Evolutionary conservation across 2,888 invertebrate genomes (phyloP), one percentile per base, ranked within the genome.

Genomic region (Coenonympha arcania): DNA sequence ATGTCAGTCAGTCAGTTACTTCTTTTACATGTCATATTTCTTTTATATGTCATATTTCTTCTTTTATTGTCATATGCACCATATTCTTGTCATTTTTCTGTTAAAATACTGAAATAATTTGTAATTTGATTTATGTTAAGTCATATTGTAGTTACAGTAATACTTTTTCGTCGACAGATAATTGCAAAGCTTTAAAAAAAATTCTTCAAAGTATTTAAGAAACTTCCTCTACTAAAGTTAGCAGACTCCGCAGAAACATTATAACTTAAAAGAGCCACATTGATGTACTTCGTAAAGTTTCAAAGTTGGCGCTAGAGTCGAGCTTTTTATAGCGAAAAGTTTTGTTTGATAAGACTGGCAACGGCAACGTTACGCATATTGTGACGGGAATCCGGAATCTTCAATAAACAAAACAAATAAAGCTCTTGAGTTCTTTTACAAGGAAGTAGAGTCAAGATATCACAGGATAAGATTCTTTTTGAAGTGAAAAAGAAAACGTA

Each of bases 201-300:
- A n/a, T 18, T n/a, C 34, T 36, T 34, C 5, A 19, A 36, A 19
- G 19, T 36, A 34, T 19, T 36, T 19, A 19, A 36, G 11, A 26
- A 36, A 36, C 6, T 9, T 11, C 11, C 19, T 36, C 33, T 33
- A 8, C 33, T 19, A 8, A 39, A 15, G 13, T 39, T 22, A 36
- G 34, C 19, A 24, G 13, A 44, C 42, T 42, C 42, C 30, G n/a
- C 39, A 20, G 15, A 18, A 43, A 48, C 26, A 42, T 48, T 48
- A 42, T 42, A 48, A 48, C 26, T 48, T 34, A 42, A 36, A 42
- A 48, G 36, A 46, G 46, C 46, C 30, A 41, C 50, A 46, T 41
- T 46, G 41, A 51, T 42, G 51, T 26, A 51, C 39, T 48, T 43
- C 43, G 42, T 52, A 42, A 47, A 52, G 39, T 52, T 52, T 52